Evolutionary conservation across 2,113 vertebrate species (phyloP), one percentile per base, ranked within the genome.

Genomic region (Salvelinus fontinalis): DNA sequence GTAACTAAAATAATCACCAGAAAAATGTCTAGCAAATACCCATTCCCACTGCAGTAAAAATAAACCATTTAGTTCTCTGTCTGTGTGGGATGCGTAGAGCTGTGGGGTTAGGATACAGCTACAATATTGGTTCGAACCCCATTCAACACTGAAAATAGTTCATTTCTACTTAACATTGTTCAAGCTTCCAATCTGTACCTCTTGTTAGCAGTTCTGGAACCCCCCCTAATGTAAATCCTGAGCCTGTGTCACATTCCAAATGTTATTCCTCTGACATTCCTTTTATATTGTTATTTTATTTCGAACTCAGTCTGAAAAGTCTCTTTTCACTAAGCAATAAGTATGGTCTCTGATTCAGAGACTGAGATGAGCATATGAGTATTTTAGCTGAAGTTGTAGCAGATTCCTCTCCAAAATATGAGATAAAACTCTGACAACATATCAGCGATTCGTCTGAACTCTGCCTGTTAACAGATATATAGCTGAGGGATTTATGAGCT

Each of bases 1-100:
- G 86, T 86, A 75, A 86, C 78, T 11, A 92, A 78, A 90, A 88
- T 84, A 68, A 85, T 86, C 79, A 84, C 75, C 64, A n/a, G 81
- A 82, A 73, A 75, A 78, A 81, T 39, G 34, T 39, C 34, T 39
- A 8, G 39, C 39, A 39, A 39, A 39, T 39, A 39, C 8, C 2
- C 8, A 90, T 74, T 83, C 87, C 75, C 79, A 3, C 87, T 89
- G 90, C 78, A 71, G 82, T 75, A 71, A 87, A 88, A 85, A 75
- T 76, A 85, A 88, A 86, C 85, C 82, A 81, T 31, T 66, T 5
- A 27, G 12, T 34, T 34, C 7, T 39, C 39, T 39, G 8, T 39
- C 8, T 39, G 39, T 27, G 26, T 22, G 65, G 26, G 24, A 67
- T 26, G 3, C 14, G 1, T 39, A 34, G 66, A 31, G 16, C 14